Percentiles rank a stretch among this genome's conserved stretches.
Conservation (phyloP, 2,888 invertebrate genomes). For the Microchrysa polita region DNA sequence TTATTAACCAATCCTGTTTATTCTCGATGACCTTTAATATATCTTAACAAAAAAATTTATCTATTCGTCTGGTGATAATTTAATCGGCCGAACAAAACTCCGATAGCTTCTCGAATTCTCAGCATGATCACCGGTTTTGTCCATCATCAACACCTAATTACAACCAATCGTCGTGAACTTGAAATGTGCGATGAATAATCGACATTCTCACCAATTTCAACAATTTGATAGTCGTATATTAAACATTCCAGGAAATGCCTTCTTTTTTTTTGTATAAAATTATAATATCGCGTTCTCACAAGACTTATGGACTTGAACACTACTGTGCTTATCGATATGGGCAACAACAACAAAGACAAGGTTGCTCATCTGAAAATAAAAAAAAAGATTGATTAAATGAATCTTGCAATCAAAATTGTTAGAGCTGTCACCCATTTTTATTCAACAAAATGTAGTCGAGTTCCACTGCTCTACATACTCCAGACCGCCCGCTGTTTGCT, state of each 20-base stretch:
- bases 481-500: constrained; percentile 36
- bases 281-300: too few relatives aligned
- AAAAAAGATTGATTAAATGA: neutral
- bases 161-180: constrained; percentile 15
- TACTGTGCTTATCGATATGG: neutral
- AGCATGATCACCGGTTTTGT: constrained; percentile 21
- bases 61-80: constrained; percentile 1
- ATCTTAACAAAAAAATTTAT: neutral
- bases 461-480: constrained; percentile 40
- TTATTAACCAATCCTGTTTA: constrained; percentile 22
- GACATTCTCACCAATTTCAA: constrained; percentile 37
- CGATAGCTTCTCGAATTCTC: constrained; percentile 14
- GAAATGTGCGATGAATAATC: constrained; percentile 35
- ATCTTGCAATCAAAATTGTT: constrained; percentile 19
- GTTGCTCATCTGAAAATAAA: neutral
- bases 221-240: constrained; percentile 31
- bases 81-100: neutral
- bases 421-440: constrained; percentile 41
- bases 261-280: neutral
- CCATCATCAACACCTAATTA: constrained; percentile 42
- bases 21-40: constrained; percentile 2
- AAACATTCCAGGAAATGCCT: constrained; percentile 40
- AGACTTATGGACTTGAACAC: neutral
- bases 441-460: constrained; percentile 20
- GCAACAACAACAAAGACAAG: neutral